Evolutionary conservation across 2,113 vertebrate genomes (phyloP).

Genomic region (Brachirus orientalis): DNA sequence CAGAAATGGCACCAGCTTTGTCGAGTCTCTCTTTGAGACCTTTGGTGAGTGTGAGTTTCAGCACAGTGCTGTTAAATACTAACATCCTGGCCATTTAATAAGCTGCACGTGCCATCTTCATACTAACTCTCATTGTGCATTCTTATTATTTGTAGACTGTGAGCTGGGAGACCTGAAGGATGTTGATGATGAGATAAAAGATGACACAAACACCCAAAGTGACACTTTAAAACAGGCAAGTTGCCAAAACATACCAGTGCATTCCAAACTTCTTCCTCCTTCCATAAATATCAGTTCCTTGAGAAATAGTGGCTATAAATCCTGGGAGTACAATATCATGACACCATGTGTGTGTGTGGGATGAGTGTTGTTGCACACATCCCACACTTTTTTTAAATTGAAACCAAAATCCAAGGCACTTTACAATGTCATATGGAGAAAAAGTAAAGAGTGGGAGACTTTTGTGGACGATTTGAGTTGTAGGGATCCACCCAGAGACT

Average conservation of each 20-base stretch:
- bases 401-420: conserved; percentile 3
- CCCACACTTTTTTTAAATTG: neutral
- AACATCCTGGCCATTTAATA: neutral
- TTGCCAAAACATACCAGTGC: neutral
- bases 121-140: neutral
- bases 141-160: conserved; percentile 82
- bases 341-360: neutral
- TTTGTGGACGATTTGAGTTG: conserved; percentile 27
- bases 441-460: conserved; percentile 30
- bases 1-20: conserved; percentile 96
- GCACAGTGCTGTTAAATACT: neutral
- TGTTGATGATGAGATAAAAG: conserved; percentile 86
- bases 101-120: too few species aligned
- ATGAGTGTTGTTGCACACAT: conserved; percentile 8
- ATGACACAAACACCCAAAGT: conserved; percentile 68
- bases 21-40: conserved; percentile 96
- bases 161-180: conserved; percentile 89
- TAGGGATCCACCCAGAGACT: conserved; percentile 14
- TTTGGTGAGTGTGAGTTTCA: conserved; percentile 84
- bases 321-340: neutral
- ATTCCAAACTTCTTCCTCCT: neutral
- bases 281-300: neutral
- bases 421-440: conserved; percentile 6
- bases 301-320: neutral
- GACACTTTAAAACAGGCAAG: conserved; percentile 73